phyloP scores from a whole-genome alignment of 2,113 vertebrate species.

The Microtus montanus region DNA sequence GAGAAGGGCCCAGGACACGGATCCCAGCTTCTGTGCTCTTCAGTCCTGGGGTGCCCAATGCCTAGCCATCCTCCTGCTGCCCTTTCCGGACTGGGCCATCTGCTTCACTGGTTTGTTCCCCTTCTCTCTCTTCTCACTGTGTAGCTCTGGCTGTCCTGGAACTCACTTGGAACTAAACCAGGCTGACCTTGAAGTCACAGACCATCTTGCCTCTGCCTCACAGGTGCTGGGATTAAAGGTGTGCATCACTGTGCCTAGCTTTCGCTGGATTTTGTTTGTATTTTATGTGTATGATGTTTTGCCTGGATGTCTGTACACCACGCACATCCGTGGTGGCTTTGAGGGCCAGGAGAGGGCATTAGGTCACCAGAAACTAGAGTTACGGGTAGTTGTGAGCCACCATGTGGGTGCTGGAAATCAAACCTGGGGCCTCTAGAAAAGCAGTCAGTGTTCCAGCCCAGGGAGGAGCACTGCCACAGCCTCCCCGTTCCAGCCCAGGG shows the following conservation, averaged over 20 bases:
- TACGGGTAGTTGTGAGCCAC: too few species aligned
- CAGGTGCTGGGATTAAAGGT: background rate
- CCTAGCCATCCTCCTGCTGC: background rate
- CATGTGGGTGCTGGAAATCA: background rate
- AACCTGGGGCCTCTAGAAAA: background rate
- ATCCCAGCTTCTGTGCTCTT: background rate
- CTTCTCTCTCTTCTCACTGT: background rate
- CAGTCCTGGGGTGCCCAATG: background rate
- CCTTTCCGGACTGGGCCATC: background rate
- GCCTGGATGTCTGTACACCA: background rate
- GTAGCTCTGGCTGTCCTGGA: background rate
- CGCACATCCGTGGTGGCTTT: background rate
- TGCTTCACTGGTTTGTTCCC: background rate
- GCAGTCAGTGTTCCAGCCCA: background rate
- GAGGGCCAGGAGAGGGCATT: background rate
- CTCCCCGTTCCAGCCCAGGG: too few species aligned
- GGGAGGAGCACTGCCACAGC: background rate
- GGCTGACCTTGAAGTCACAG: background rate
- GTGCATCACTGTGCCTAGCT: background rate
- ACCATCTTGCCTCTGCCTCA: background rate
- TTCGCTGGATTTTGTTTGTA: background rate
- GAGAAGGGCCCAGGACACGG: background rate
- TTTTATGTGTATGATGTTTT: background rate
- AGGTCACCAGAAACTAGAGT: background rate
- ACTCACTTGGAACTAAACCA: background rate